phyloP scores from a whole-genome alignment of 2,797 vertebrate species.

The Fratercula arctica region DNA sequence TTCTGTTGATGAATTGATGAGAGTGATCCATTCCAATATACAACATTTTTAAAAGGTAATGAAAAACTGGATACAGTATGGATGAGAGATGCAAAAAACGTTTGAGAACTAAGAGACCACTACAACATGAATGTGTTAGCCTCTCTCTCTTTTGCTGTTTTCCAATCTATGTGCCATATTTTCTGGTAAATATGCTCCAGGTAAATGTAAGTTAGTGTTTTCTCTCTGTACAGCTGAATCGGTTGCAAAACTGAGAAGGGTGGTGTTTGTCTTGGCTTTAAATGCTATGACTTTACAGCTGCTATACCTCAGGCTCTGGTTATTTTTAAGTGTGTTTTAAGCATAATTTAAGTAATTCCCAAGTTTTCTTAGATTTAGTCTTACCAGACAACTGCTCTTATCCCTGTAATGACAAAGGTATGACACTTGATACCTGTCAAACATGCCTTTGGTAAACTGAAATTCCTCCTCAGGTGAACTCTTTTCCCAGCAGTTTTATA shows the following conservation, averaged over 20 bases:
- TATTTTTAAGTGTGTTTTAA: constrained; percentile 2
- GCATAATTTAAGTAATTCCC: neutral
- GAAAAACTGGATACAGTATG: neutral
- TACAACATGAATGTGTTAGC: neutral
- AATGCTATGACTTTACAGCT: neutral
- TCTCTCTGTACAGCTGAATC: neutral
- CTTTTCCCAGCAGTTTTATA: neutral
- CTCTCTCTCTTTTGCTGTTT: neutral
- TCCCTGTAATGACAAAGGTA: neutral
- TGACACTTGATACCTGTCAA: neutral
- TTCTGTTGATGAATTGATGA: neutral
- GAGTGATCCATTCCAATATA: neutral
- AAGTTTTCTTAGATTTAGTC: neutral
- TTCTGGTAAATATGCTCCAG: neutral
- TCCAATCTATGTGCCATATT: neutral
- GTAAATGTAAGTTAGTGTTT: neutral
- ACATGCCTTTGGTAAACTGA: neutral
- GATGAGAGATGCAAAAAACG: neutral
- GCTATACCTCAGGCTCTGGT: neutral
- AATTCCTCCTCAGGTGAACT: neutral
- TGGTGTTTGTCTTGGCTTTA: neutral
- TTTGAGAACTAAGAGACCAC: neutral
- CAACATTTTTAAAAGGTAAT: neutral
- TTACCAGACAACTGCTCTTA: neutral
- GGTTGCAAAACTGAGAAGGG: neutral